These are phyloP conservation scores for Diarsia brunnea DNA, from an alignment of 2,888 invertebrate genomes.

Conservation along the genomic window DNA sequence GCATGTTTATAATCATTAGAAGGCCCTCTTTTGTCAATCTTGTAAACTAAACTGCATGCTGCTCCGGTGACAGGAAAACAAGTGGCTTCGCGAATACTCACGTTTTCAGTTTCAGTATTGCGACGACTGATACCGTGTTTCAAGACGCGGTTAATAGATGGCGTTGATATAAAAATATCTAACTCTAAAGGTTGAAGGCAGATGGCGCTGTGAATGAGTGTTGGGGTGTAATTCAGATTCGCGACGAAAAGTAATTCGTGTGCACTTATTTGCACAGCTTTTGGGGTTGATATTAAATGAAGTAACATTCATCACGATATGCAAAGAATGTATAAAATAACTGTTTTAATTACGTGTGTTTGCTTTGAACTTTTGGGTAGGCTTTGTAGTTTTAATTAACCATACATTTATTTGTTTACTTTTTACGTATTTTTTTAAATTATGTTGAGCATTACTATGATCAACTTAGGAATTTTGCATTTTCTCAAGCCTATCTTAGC, in stretches of 20 bases:
- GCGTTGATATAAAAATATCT: conserved; percentile 25
- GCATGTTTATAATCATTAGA: neutral
- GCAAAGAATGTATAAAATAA: conserved; percentile 34
- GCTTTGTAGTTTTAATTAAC: conserved; percentile 10
- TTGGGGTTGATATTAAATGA: conserved; percentile 42
- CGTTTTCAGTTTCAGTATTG: conserved; percentile 3
- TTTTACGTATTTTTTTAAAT: neutral
- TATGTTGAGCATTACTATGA: neutral
- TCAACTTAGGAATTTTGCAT: neutral
- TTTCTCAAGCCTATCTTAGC: neutral
- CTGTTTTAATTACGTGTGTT: conserved; percentile 29
- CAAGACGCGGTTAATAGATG: conserved; percentile 28
- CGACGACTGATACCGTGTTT: neutral
- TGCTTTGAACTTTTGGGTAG: conserved; percentile 16
- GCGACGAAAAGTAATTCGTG: conserved; percentile 8
- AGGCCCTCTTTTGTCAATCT: conserved; percentile 11
- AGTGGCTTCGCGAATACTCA: neutral
- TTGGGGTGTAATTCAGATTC: neutral
- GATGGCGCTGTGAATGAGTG: conserved; percentile 41
- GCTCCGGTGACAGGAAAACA: neutral
- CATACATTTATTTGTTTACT: neutral
- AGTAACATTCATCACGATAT: conserved; percentile 32
- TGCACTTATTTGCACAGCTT: conserved; percentile 41
- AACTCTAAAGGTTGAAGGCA: conserved; percentile 1
- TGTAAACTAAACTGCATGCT: conserved; percentile 13